These are phyloP conservation scores for Pyrrhia umbra DNA, from an alignment of 2,888 invertebrate species.

Conservation along the genomic window DNA sequence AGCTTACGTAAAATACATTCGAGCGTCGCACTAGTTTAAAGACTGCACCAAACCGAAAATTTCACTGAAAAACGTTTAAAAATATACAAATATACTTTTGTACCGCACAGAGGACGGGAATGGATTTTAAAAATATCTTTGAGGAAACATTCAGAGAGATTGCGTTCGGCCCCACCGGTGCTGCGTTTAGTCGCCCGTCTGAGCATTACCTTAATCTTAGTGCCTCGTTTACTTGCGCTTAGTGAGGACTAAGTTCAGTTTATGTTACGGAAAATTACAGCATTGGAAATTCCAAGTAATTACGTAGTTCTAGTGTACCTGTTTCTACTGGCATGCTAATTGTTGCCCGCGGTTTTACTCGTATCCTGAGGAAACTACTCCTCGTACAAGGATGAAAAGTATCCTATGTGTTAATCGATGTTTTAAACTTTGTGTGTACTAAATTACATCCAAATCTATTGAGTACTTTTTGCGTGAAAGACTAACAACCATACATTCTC, in stretches of 20 bases:
- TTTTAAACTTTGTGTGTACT: too few species aligned
- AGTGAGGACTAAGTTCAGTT: conserved; percentile 19
- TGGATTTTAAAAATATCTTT: conserved; percentile 73
- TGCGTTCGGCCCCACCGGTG: conserved; percentile 8
- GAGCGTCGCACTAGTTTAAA: too few species aligned
- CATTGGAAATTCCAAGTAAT: conserved; percentile 16
- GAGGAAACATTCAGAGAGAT: conserved; percentile 53
- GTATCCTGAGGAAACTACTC: too few species aligned
- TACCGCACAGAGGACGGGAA: conserved; percentile 65
- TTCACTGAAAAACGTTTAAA: conserved; percentile 37
- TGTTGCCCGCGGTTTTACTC: too few species aligned
- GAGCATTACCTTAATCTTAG: conserved; percentile 49
- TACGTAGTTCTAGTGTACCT: neutral
- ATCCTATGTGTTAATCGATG: too few species aligned
- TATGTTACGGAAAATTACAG: conserved; percentile 17
- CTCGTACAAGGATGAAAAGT: too few species aligned
- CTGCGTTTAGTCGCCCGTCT: conserved; percentile 18
- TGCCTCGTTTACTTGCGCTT: conserved; percentile 26
- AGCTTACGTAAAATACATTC: too few species aligned
- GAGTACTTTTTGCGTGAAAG: too few species aligned
- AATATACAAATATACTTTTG: conserved; percentile 18
- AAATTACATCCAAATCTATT: too few species aligned
- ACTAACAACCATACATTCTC: too few species aligned
- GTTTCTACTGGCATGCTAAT: too few species aligned
- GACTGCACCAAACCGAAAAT: conserved; percentile 13